Percentiles rank a stretch among this genome's conserved stretches.
phyloP scores from a whole-genome alignment of 35 echinoderm and acorn worm genomes.

The Ophiothrix spiculata region DNA sequence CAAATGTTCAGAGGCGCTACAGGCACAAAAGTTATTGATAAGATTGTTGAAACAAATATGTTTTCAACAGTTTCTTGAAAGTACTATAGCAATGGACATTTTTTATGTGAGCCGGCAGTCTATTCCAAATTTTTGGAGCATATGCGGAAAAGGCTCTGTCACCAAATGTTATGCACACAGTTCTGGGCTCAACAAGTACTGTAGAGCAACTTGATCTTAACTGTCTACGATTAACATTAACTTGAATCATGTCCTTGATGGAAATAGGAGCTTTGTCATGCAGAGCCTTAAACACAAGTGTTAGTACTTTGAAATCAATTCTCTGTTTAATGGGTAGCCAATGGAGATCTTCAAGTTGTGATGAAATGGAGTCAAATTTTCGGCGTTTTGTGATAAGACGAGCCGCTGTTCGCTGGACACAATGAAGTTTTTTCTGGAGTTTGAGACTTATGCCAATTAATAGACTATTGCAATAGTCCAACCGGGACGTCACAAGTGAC shows the following conservation, averaged over 20 bases:
- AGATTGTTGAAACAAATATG: too few relatives aligned
- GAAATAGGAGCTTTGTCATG: not conserved
- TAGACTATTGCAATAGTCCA: constrained; percentile 54
- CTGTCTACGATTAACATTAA: not conserved
- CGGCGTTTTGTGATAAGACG: not conserved
- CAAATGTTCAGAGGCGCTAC: too few relatives aligned
- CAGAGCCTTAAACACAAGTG: not conserved
- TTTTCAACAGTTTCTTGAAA: too few relatives aligned
- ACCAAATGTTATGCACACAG: too few relatives aligned
- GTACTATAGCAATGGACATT: too few relatives aligned
- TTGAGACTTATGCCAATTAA: constrained; percentile 2
- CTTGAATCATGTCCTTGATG: not conserved
- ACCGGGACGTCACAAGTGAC: constrained; percentile 21
- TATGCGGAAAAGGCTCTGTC: too few relatives aligned
- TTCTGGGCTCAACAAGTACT: too few relatives aligned
- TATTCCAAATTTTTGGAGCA: too few relatives aligned
- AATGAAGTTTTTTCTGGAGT: constrained; percentile 23
- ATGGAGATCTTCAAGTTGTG: not conserved
- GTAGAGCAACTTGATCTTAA: too few relatives aligned
- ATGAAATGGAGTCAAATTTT: constrained; percentile 1
- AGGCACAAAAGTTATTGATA: too few relatives aligned
- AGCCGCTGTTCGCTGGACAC: constrained; percentile 23
- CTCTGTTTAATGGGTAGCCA: not conserved
- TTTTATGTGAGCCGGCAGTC: too few relatives aligned
- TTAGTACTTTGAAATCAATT: constrained; percentile 2